These are phyloP conservation scores for Passer montanus DNA, from an alignment of 2,113 vertebrate species.

Conservation along the genomic window DNA sequence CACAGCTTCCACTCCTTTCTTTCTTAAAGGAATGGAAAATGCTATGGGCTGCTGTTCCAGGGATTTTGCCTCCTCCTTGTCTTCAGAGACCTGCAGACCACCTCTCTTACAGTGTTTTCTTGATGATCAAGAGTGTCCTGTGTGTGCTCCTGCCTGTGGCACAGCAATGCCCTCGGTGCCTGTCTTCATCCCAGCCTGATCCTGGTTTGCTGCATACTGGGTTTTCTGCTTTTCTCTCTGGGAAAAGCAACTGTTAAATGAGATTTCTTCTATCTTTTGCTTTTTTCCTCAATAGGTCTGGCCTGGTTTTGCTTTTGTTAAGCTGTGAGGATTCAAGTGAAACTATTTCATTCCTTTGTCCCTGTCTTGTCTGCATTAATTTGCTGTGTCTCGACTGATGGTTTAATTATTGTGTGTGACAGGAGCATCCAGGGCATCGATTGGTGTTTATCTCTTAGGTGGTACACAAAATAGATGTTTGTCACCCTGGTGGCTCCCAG, in stretches of 20 bases:
- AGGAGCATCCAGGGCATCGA: background rate
- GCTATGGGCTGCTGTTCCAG: background rate
- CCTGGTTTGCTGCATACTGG: background rate
- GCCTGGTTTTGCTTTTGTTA: background rate
- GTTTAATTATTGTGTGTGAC: background rate
- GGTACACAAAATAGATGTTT: background rate
- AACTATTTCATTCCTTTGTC: background rate
- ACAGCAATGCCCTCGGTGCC: rapidly evolving
- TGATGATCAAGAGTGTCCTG: background rate
- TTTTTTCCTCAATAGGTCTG: background rate
- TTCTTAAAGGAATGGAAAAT: background rate
- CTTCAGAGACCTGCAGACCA: background rate
- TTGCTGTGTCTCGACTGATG: background rate
- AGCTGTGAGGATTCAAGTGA: background rate
- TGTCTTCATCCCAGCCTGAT: background rate
- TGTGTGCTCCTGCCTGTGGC: background rate
- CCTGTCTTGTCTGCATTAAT: background rate
- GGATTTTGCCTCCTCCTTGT: background rate
- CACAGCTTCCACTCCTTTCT: background rate
- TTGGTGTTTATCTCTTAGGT: background rate
- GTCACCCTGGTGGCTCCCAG: background rate
- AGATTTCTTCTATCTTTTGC: background rate
- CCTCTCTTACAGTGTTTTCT: background rate
- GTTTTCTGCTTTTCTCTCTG: background rate
- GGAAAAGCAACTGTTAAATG: background rate